Evolutionary conservation across 2,797 vertebrate genomes (phyloP).

Genomic region (Vireo griseus): DNA sequence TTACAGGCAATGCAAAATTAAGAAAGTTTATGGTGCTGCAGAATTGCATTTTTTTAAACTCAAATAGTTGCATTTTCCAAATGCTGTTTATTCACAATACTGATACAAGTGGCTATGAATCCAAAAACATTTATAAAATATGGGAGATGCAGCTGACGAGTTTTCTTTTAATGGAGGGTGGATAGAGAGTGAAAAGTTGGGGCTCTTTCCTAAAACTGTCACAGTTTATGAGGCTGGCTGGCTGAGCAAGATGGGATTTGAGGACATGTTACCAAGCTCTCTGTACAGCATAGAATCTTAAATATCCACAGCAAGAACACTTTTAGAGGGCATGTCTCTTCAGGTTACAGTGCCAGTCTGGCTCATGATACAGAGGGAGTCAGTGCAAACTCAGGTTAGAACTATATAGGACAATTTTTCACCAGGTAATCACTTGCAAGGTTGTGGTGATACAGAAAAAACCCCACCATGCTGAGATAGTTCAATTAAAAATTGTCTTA

Average conservation of each 20-base stretch:
- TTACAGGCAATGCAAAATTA: neutral
- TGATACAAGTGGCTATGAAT: neutral
- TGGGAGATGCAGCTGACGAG: neutral
- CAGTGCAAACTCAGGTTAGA: neutral
- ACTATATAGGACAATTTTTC: neutral
- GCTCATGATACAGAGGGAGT: neutral
- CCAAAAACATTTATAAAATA: neutral
- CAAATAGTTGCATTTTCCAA: neutral
- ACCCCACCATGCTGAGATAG: neutral
- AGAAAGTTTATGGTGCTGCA: neutral
- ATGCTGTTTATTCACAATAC: neutral
- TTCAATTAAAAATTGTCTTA: slow-evolving; percentile 9
- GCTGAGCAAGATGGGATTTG: neutral
- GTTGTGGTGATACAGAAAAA: neutral
- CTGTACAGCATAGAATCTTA: neutral
- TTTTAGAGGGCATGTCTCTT: neutral
- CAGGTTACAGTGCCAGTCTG: neutral
- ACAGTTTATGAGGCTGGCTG: neutral
- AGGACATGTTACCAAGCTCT: neutral
- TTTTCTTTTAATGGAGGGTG: neutral
- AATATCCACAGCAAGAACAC: neutral
- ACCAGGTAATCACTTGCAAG: neutral
- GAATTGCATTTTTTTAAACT: neutral
- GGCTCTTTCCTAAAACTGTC: neutral
- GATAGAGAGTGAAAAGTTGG: neutral